Conservation (phyloP, 1,140 invertebrate species). For the Archivesica marissinica region DNA sequence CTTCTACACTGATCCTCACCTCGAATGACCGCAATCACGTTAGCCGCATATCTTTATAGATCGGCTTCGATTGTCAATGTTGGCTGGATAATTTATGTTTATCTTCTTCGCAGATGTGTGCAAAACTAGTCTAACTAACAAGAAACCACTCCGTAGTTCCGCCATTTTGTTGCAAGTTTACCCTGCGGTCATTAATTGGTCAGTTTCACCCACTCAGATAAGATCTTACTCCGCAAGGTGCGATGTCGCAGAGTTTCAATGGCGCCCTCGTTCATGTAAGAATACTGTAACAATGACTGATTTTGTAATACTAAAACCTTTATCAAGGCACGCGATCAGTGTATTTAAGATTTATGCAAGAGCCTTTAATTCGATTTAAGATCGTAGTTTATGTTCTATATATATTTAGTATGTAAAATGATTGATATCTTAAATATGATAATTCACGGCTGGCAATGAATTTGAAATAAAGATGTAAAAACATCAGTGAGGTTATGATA, state of each 20-base stretch:
- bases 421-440: constrained; percentile 21
- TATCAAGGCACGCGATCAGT: constrained; percentile 17
- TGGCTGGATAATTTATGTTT: no score
- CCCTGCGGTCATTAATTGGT: constrained; percentile 49
- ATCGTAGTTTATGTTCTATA: constrained; percentile 18
- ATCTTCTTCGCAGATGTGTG: no score
- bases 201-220: constrained; percentile 32
- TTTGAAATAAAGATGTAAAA: constrained; percentile 1
- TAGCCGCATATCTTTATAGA: neutral
- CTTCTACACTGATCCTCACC: neutral
- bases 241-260: constrained; percentile 39
- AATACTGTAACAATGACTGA: constrained; percentile 24
- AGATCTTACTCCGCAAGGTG: constrained; percentile 34
- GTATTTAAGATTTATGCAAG: neutral
- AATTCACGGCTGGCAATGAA: constrained; percentile 15
- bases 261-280: constrained; percentile 52
- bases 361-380: constrained; percentile 33
- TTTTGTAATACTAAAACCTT: constrained; percentile 14
- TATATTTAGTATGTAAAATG: constrained; percentile 16
- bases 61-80: neutral
- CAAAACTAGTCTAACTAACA: no score
- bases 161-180: constrained; percentile 4
- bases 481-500: no score
- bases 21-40: neutral
- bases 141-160: constrained; percentile 1